Conservation (phyloP, 2,888 invertebrate species). For the Yponomeuta sedellus region DNA sequence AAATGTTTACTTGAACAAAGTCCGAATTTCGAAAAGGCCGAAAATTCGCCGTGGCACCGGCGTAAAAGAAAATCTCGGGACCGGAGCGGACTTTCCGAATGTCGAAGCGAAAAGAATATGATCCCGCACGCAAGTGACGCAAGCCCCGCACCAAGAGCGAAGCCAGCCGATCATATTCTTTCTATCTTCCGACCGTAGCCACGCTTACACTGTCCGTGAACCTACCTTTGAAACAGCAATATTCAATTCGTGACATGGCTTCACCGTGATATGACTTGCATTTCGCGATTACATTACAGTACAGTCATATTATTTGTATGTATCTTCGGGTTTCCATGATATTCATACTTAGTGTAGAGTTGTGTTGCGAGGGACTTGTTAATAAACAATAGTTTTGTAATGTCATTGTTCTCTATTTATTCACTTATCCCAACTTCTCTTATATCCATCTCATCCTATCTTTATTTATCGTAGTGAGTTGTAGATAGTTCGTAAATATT, state of each 20-base stretch:
- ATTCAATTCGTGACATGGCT: conserved; percentile 23
- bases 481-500: background rate
- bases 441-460: conserved; percentile 40
- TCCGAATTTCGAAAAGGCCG: conserved; percentile 59
- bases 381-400: conserved; percentile 71
- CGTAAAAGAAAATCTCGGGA: conserved; percentile 31
- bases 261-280: conserved; percentile 50
- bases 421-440: conserved; percentile 44
- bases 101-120: conserved; percentile 71
- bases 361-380: conserved; percentile 63
- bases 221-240: conserved; percentile 20
- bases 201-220: conserved; percentile 25
- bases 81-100: conserved; percentile 49
- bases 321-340: conserved; percentile 25
- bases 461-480: conserved; percentile 5
- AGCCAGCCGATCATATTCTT: conserved; percentile 52
- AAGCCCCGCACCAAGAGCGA: conserved; percentile 6
- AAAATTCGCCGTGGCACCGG: conserved; percentile 30
- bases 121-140: conserved; percentile 36
- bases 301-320: conserved; percentile 10
- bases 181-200: conserved; percentile 35
- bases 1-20: conserved; percentile 70
- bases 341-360: conserved; percentile 57
- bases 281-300: conserved; percentile 32
- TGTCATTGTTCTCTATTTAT: conserved; percentile 56